Evolutionary conservation across 2,797 vertebrate genomes (phyloP).

Genomic region (Tangara arthus): DNA sequence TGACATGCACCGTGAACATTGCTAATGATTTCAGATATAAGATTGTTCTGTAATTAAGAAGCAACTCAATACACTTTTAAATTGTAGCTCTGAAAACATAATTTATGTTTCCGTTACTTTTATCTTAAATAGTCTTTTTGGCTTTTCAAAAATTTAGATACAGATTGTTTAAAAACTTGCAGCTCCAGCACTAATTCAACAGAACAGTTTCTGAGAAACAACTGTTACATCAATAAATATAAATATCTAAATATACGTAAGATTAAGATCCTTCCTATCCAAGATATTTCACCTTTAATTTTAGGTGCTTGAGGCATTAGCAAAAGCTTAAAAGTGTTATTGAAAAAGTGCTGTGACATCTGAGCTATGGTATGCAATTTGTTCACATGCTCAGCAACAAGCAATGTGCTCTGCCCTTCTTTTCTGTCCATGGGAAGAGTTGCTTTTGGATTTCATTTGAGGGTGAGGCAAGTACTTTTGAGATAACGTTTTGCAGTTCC

Average conservation of each 20-base stretch:
- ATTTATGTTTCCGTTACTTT: not conserved
- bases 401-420: not conserved
- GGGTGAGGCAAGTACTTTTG: conserved; percentile 5
- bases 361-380: not conserved
- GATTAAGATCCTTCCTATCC: not conserved
- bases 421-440: not conserved
- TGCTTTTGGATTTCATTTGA: conserved; percentile 32
- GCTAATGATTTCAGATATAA: not conserved
- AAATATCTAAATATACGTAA: not conserved
- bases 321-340: not conserved
- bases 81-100: not conserved
- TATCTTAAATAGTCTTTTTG: not conserved
- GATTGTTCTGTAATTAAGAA: not conserved
- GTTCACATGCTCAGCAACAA: not conserved
- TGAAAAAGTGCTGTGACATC: conserved; percentile 15
- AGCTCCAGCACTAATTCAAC: not conserved
- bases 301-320: not conserved
- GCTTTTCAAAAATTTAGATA: not conserved
- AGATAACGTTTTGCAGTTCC: conserved; percentile 24
- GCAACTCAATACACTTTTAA: not conserved
- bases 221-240: not conserved
- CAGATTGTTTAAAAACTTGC: not conserved
- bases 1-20: not conserved
- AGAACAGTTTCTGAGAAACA: not conserved
- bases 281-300: conserved; percentile 6